These are phyloP conservation scores for Oreortyx pictus DNA, from an alignment of 2,797 vertebrate species.

Conservation along the genomic window DNA sequence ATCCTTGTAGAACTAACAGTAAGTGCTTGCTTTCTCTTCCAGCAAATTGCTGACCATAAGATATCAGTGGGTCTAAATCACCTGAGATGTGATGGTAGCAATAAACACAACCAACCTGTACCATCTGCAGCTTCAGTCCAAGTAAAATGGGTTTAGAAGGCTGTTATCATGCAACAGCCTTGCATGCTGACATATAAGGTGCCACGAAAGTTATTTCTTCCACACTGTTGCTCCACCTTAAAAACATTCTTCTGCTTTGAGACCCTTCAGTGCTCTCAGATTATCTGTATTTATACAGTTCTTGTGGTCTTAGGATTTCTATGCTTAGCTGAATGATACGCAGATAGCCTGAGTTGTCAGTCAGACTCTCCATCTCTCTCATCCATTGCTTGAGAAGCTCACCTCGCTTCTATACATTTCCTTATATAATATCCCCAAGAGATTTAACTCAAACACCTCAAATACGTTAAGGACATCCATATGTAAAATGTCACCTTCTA, in stretches of 20 bases:
- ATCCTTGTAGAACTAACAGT: background rate
- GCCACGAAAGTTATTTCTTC: background rate
- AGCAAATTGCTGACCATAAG: background rate
- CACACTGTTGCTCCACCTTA: background rate
- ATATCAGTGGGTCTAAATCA: background rate
- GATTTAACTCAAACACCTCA: background rate
- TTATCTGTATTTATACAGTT: constrained; percentile 40
- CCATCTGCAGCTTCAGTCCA: background rate
- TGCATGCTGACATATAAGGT: background rate
- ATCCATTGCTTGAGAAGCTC: background rate
- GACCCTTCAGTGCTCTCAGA: background rate
- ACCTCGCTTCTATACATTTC: background rate
- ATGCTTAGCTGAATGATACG: constrained; percentile 31
- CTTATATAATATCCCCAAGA: background rate
- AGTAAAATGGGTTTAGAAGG: background rate
- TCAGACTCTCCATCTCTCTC: background rate
- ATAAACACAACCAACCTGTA: background rate
- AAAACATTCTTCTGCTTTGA: constrained; percentile 33
- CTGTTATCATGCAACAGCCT: background rate
- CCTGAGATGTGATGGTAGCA: background rate
- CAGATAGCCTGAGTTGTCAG: constrained; percentile 44
- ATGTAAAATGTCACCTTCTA: background rate
- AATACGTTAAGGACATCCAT: background rate
- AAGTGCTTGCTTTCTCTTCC: background rate
- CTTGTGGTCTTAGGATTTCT: background rate